These are phyloP conservation scores for Amblyraja radiata DNA, from an alignment of 2,797 vertebrate species.

Conservation along the genomic window DNA sequence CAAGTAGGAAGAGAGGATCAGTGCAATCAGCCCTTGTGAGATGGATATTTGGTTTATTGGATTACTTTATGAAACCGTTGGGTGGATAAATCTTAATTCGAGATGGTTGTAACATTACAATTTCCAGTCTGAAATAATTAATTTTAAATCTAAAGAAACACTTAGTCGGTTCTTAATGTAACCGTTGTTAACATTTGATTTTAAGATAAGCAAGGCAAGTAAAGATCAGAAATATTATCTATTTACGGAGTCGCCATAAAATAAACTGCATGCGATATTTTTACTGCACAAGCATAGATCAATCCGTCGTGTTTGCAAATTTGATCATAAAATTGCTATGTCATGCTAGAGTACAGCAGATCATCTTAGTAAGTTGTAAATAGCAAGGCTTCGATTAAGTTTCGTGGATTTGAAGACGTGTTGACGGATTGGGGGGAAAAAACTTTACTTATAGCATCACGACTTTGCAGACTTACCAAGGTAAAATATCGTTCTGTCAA, in stretches of 20 bases:
- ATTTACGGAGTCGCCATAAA: neutral
- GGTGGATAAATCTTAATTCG: no score
- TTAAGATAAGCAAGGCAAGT: neutral
- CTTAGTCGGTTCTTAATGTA: neutral
- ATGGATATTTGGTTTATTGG: neutral
- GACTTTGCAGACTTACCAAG: neutral
- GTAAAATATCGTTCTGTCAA: neutral
- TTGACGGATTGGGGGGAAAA: neutral
- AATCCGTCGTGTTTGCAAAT: neutral
- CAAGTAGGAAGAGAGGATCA: neutral
- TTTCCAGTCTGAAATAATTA: neutral
- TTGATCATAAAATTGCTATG: neutral
- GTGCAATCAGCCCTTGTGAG: neutral
- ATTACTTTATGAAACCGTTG: neutral
- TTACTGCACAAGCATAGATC: neutral
- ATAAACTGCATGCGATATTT: slow-evolving; percentile 1
- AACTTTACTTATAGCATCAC: neutral
- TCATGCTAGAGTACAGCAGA: neutral
- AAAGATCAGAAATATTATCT: neutral
- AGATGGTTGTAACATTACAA: no score
- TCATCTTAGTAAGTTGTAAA: neutral
- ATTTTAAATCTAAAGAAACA: neutral
- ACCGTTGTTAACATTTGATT: neutral
- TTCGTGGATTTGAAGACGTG: neutral
- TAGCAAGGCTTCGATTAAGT: neutral